A percentile compares a stretch with the other conserved stretches of the same genome.
These are phyloP conservation scores for Glandiceps talaboti DNA, from an alignment of 53 echinoderm and acorn worm genomes.

Conservation along the genomic window DNA sequence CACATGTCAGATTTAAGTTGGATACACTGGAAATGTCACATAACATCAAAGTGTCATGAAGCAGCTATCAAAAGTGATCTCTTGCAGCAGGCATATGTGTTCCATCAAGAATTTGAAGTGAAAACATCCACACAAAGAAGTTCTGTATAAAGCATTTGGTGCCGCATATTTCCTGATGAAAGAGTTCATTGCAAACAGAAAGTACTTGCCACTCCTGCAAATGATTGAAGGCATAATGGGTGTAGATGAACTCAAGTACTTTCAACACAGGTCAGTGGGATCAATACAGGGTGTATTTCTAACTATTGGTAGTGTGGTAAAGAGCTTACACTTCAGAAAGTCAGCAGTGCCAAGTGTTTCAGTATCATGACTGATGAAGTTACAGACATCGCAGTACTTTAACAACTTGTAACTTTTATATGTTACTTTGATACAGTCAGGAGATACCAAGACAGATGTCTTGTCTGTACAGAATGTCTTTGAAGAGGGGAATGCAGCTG, in stretches of 20 bases:
- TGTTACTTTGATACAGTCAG: neutral
- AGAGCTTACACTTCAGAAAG: neutral
- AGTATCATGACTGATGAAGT: neutral
- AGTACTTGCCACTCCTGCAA: constrained; percentile 1
- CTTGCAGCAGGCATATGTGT: constrained; percentile 2
- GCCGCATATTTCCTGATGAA: constrained; percentile 8
- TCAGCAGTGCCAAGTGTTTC: neutral
- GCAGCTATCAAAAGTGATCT: constrained; percentile 3
- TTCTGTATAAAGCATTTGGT: constrained; percentile 12
- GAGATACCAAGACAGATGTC: neutral
- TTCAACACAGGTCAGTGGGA: constrained; percentile 9
- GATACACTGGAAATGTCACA: neutral
- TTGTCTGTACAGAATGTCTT: neutral
- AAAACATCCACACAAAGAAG: neutral
- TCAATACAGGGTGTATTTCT: constrained; percentile 9
- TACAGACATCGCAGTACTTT: neutral
- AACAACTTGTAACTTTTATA: constrained; percentile 4
- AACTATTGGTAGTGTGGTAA: neutral
- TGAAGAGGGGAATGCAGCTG: neutral
- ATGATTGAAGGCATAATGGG: constrained; percentile 7
- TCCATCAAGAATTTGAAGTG: constrained; percentile 9
- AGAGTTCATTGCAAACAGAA: constrained; percentile 9
- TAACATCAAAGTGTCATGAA: neutral
- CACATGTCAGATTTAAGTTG: constrained; percentile 6
- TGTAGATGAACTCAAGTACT: constrained; percentile 12